Evolutionary conservation across 1,140 invertebrate genomes (phyloP).

Genomic region (Plectus sambesii): DNA sequence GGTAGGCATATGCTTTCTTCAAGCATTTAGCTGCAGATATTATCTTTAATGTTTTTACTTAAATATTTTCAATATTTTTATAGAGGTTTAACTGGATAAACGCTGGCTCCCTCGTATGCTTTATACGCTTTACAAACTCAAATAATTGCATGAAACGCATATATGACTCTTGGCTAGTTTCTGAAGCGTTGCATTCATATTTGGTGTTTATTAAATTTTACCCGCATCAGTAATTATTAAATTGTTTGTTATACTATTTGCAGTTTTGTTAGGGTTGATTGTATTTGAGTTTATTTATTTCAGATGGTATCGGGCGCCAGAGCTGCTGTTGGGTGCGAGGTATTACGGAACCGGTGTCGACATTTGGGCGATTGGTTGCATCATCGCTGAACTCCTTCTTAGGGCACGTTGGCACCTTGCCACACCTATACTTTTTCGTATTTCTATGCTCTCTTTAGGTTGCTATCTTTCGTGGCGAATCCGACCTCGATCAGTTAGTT

Average conservation of each 20-base stretch:
- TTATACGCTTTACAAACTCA: constrained; percentile 3
- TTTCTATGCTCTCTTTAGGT: constrained; percentile 50
- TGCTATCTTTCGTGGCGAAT: constrained; percentile 88
- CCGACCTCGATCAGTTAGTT: constrained; percentile 86
- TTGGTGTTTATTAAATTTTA: too few relatives aligned
- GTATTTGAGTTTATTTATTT: background rate
- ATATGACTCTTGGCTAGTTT: too few relatives aligned
- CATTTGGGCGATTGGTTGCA: constrained; percentile 97
- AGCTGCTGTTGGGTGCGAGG: constrained; percentile 83
- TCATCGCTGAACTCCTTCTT: constrained; percentile 82
- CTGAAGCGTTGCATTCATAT: too few relatives aligned
- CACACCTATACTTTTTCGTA: too few relatives aligned
- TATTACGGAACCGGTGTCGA: constrained; percentile 92
- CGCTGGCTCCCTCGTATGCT: constrained; percentile 10
- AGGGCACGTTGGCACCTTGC: constrained; percentile 48
- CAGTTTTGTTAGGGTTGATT: too few relatives aligned
- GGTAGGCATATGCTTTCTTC: constrained; percentile 50
- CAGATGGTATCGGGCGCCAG: constrained; percentile 58
- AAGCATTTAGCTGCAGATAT: too few relatives aligned
- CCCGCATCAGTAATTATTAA: too few relatives aligned
- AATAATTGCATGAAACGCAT: too few relatives aligned
- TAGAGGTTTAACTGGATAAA: too few relatives aligned
- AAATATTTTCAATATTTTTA: too few relatives aligned
- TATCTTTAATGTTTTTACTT: too few relatives aligned
- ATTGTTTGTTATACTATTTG: too few relatives aligned